Conservation (phyloP, 2,113 vertebrate genomes). For the Lophochroa leadbeateri region DNA sequence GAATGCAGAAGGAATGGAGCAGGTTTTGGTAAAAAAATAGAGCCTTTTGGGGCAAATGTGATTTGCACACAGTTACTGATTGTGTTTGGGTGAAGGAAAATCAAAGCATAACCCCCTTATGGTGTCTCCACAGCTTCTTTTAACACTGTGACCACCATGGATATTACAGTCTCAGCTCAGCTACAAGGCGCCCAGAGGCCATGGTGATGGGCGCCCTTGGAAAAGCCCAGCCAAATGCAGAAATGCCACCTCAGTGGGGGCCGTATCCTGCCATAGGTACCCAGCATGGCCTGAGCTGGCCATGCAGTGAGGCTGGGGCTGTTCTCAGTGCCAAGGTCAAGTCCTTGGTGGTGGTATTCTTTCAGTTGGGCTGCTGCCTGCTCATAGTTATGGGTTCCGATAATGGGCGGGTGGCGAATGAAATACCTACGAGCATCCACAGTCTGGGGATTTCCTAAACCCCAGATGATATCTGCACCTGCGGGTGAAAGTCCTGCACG, state of each 20-base stretch:
- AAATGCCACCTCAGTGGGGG: rapidly evolving
- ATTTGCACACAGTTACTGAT: rapidly evolving
- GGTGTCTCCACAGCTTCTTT: neutral
- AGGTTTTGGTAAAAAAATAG: rapidly evolving
- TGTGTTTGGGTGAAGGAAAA: neutral
- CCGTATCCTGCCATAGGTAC: rapidly evolving
- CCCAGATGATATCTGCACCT: neutral
- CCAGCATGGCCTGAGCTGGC: rapidly evolving
- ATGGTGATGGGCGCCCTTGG: rapidly evolving
- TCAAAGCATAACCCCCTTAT: rapidly evolving
- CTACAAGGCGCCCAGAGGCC: neutral
- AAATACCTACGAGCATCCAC: neutral
- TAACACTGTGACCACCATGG: rapidly evolving
- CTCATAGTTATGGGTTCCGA: rapidly evolving
- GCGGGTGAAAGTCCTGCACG: neutral
- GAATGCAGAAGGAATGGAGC: rapidly evolving
- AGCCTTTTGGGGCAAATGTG: rapidly evolving
- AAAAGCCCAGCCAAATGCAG: neutral
- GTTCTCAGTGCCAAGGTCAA: neutral
- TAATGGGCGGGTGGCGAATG: rapidly evolving
- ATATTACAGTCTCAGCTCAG: rapidly evolving
- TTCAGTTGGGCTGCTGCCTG: neutral
- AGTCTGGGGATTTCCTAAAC: neutral
- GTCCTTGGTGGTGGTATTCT: neutral
- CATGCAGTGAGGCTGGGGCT: rapidly evolving